Evolutionary conservation across 1,140 invertebrate genomes (phyloP), one percentile per base, ranked within the genome.

Genomic region (Babylonia areolata): DNA sequence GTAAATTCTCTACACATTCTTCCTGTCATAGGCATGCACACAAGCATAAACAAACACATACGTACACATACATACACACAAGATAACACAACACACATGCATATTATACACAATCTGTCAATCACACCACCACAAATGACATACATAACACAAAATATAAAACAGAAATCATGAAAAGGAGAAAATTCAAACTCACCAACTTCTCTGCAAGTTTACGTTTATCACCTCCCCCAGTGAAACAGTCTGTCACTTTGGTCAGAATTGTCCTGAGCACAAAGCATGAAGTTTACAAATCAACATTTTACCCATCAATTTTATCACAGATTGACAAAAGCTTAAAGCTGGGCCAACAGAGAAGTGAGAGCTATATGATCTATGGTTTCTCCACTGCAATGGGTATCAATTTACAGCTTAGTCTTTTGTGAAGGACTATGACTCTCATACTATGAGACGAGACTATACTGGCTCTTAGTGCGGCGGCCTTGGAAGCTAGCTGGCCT

Each of bases 141-240:
- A 77, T 2, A 77, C 37, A 77, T 20, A 0, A 39, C 40, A 35
- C 11, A 39, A 40, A 28, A 40, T 1, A 17, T 35, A 75, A 75
- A 33, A 35, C 31, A 75, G 5, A 75, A 5, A 75, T 20, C 11
- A 35, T 51, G 17, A 17, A 9, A 0, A 51, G 0, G 46, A 51
- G 17, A 40, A 37, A 40, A 39, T 39, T 77, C 35, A 6, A 54
- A 82, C 80, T 85, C 82, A 89, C 90, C 71, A 91, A 77, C 64
- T 90, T 90, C 77, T 90, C 90, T 23, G 88, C 86, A 35, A 91
- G 81, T 58, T 89, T 88, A 5, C 87, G 88, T 77, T 89, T 90
- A 58, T 91, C 90, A 64, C 87, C 87, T 17, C 90, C 87, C 28
- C 87, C 87, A 51, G 78, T 78, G 23, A 69, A 84, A 90, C 90